Conservation (phyloP, 2,113 vertebrate species). For the Glaucidium brasilianum region DNA sequence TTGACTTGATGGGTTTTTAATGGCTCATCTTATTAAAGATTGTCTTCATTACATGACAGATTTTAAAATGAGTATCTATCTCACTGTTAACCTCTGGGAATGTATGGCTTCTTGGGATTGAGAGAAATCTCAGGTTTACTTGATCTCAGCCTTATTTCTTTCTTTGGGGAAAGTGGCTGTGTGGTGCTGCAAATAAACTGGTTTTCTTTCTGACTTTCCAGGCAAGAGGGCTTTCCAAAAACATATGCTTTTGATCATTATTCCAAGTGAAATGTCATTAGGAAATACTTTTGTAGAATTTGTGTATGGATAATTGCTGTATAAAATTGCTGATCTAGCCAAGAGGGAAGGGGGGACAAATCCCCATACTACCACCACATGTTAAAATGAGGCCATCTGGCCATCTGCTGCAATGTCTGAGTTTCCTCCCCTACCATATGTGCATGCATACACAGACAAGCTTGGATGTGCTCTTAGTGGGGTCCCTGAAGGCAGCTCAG, state of each 20-base stretch:
- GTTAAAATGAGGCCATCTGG: not conserved
- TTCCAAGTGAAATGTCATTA: not conserved
- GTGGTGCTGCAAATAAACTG: not conserved
- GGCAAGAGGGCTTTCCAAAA: not conserved
- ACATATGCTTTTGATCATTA: not conserved
- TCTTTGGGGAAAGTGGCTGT: not conserved
- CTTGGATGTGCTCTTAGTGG: not conserved
- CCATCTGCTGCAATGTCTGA: not conserved
- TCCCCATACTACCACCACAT: not conserved
- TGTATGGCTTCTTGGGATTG: not conserved
- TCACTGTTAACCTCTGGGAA: rapidly evolving
- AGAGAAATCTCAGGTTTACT: too few relatives aligned
- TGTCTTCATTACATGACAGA: not conserved
- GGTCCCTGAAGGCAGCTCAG: not conserved
- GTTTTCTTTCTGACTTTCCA: not conserved
- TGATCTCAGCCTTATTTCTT: rapidly evolving
- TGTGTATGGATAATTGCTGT: not conserved
- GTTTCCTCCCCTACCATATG: not conserved
- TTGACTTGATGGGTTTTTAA: not conserved
- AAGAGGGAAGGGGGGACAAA: not conserved
- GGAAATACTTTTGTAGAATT: not conserved
- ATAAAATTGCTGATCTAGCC: not conserved
- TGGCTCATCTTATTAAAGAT: not conserved
- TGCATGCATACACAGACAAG: not conserved
- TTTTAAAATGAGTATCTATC: not conserved